Conservation (phyloP, 1,140 invertebrate genomes). For the Microplitis mediator region DNA sequence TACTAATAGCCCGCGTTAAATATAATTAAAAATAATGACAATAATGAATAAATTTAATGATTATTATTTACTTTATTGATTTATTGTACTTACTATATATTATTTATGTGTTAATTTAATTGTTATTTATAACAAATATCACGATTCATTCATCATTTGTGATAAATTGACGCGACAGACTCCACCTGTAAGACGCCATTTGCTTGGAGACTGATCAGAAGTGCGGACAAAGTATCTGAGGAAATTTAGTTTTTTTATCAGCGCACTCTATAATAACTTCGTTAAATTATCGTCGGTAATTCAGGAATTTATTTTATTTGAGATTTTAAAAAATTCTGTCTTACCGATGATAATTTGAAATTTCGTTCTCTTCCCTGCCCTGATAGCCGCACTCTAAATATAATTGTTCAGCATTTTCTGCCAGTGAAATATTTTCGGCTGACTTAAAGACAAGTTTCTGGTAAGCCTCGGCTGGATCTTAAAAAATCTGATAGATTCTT, state of each 20-base stretch:
- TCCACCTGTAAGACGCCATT: slow-evolving; percentile 62
- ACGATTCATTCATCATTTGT: slow-evolving; percentile 62
- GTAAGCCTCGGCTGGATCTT: too few relatives aligned
- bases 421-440: too few relatives aligned
- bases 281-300: too few relatives aligned
- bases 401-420: too few relatives aligned
- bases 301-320: too few relatives aligned
- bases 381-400: too few relatives aligned
- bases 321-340: too few relatives aligned
- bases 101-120: slow-evolving; percentile 41
- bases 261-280: too few relatives aligned
- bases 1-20: slow-evolving; percentile 42
- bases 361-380: too few relatives aligned
- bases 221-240: neutral
- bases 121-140: slow-evolving; percentile 46
- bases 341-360: too few relatives aligned
- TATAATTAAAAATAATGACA: slow-evolving; percentile 28
- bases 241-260: neutral
- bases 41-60: neutral
- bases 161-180: slow-evolving; percentile 57
- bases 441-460: too few relatives aligned
- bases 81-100: slow-evolving; percentile 47
- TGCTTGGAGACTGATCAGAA: slow-evolving; percentile 44
- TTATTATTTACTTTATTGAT: slow-evolving; percentile 16
- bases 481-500: too few relatives aligned